Evolutionary conservation across 2,113 vertebrate genomes (phyloP), one percentile per base, ranked within the genome.

Genomic region (Naja naja): DNA sequence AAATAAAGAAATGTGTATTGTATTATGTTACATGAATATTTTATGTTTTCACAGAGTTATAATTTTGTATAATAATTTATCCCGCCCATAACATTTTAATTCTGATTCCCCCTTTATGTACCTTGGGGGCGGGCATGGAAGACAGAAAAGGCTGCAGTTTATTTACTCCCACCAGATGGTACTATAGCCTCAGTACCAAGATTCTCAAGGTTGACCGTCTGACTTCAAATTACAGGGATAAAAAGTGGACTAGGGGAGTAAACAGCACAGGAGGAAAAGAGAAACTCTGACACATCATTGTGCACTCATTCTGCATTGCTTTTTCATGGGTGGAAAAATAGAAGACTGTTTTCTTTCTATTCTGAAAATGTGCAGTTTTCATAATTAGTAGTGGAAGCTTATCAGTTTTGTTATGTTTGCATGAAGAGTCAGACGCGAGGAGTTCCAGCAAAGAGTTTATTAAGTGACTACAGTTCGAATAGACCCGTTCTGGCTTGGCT

Each of bases 41-140:
- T 64, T 30, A 64, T 64, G 64, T n/a, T n/a, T 81, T 39, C 7
- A 8, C n/a, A n/a, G 0, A 39, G 34, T 81, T 39, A 81, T 39
- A 81, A 81, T 39, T 81, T 81, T 39, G 5, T 81, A 81, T 81
- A 81, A n/a, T n/a, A n/a, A 18, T 22, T 74, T 81, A 81, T 81
- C 34, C n/a, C 6, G n/a, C n/a, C n/a, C 69, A 7, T 16, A 81
- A 39, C 34, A 39, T 20, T n/a, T n/a, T n/a, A n/a, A n/a, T n/a
- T 18, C 69, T 39, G 39, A 81, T 2, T 39, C 16, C 16, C n/a
- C n/a, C 16, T 20, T 16, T 39, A 22, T 81, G 16, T 81, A 39
- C 34, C 69, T 74, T n/a, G n/a, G 14, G 34, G 34, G 6, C 16
- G 6, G 30, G 14, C 1, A 12, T 0, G 4, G 2, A 3, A 1